Percentiles rank a stretch among this genome's conserved stretches.
Evolutionary conservation across 2,797 vertebrate genomes (phyloP).

Genomic region (Anableps anableps): DNA sequence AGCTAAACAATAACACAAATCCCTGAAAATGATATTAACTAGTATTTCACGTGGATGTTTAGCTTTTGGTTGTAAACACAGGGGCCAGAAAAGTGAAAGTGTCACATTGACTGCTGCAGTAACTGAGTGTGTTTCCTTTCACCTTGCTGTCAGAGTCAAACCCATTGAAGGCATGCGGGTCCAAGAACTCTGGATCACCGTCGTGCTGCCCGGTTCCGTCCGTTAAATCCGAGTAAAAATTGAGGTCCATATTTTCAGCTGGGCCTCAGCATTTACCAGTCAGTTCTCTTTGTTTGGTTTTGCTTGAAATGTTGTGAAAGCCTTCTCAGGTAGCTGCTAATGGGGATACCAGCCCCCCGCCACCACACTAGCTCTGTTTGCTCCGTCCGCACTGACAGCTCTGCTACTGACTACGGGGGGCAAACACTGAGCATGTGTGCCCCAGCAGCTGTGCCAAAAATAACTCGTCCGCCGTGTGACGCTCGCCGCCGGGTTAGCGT

Average conservation of each 20-base stretch:
- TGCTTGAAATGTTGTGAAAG: background rate
- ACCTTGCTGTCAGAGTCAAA: slow-evolving; percentile 84
- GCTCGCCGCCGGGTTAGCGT: slow-evolving; percentile 46
- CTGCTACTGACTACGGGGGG: slow-evolving; percentile 3
- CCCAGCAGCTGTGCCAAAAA: slow-evolving; percentile 50
- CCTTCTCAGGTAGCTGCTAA: background rate
- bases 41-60: background rate
- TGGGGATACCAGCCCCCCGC: background rate
- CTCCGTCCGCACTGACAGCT: slow-evolving; percentile 15
- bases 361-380: background rate
- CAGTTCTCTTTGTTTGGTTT: background rate
- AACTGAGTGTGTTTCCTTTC: slow-evolving; percentile 30
- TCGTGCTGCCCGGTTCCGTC: slow-evolving; percentile 80
- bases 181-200: slow-evolving; percentile 80
- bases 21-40: background rate
- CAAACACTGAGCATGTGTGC: slow-evolving; percentile 40
- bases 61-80: background rate
- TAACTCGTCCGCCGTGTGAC: slow-evolving; percentile 35
- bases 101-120: background rate
- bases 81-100: background rate
- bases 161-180: slow-evolving; percentile 82
- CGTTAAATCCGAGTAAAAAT: slow-evolving; percentile 86
- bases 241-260: slow-evolving; percentile 80
- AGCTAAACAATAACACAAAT: background rate
- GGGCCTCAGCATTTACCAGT: slow-evolving; percentile 35